Conservation (phyloP, 2,797 vertebrate species). For the Hippocampus kuda region DNA sequence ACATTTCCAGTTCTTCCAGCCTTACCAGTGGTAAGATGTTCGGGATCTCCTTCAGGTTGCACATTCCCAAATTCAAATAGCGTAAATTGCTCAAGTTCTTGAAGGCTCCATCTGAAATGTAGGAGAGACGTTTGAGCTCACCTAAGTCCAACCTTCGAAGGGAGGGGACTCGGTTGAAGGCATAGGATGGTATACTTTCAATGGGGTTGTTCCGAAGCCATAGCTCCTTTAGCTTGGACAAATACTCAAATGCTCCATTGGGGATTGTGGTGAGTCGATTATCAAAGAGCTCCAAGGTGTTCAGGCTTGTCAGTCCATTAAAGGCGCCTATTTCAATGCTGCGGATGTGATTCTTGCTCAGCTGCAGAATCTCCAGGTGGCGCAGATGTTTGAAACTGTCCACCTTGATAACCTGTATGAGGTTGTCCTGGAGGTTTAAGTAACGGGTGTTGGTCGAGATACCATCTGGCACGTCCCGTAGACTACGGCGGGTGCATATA, state of each 20-base stretch:
- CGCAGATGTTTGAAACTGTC: constrained; percentile 98
- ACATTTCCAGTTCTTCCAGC: constrained; percentile 96
- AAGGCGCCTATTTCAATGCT: constrained; percentile 98
- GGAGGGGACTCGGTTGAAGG: constrained; percentile 97
- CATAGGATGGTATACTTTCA: constrained; percentile 97
- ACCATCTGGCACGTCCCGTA: constrained; percentile 95
- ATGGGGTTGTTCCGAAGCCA: constrained; percentile 99
- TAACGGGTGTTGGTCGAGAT: constrained; percentile 96
- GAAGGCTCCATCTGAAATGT: constrained; percentile 97
- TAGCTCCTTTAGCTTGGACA: constrained; percentile 96
- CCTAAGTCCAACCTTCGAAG: constrained; percentile 90
- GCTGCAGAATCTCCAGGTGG: constrained; percentile 93
- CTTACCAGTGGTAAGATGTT: constrained; percentile 91
- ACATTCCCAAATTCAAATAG: constrained; percentile 99
- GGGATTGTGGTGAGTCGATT: constrained; percentile 98
- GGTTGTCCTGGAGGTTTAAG: constrained; percentile 98
- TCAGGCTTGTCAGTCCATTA: constrained; percentile 94
- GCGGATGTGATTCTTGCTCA: constrained; percentile 96
- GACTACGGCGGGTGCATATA: constrained; percentile 88
- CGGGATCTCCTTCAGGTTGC: constrained; percentile 97
- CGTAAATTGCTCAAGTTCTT: constrained; percentile 96
- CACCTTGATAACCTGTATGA: constrained; percentile 97
- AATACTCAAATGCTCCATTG: constrained; percentile 97
- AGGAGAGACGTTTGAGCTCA: constrained; percentile 94
- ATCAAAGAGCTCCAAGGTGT: constrained; percentile 99